Conservation (phyloP, 2,113 vertebrate genomes). For the Dromiciops gliroides region DNA sequence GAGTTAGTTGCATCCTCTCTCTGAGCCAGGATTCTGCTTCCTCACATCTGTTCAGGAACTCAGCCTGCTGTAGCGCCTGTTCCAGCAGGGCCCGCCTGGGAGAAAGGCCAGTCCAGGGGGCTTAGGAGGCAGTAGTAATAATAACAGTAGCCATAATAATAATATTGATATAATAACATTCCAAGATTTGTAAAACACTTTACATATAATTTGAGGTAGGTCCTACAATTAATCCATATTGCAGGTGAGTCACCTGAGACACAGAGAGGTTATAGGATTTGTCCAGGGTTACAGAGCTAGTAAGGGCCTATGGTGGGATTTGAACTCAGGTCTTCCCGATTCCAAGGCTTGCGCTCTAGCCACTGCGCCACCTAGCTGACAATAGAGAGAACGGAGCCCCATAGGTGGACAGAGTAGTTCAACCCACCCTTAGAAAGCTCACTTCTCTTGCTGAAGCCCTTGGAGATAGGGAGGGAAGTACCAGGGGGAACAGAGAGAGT, state of each 20-base stretch:
- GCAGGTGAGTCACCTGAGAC: not conserved
- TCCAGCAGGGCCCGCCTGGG: slow-evolving; percentile 87
- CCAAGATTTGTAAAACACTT: not conserved
- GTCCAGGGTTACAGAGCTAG: not conserved
- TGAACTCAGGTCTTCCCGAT: not conserved
- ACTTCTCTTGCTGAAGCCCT: not conserved
- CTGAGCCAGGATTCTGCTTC: slow-evolving; percentile 89
- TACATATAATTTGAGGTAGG: not conserved
- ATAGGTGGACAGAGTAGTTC: not conserved
- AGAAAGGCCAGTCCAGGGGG: not conserved
- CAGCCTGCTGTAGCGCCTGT: slow-evolving; percentile 85
- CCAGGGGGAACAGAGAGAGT: not conserved
- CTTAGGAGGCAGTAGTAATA: not conserved
- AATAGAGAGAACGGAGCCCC: not conserved
- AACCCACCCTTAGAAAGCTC: not conserved
- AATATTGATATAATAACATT: not conserved
- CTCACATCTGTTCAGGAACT: slow-evolving; percentile 89
- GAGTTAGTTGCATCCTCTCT: slow-evolving; percentile 85
- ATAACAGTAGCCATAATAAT: not conserved
- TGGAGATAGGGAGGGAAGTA: not conserved
- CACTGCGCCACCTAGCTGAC: not conserved
- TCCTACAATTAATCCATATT: not conserved
- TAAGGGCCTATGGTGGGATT: not conserved
- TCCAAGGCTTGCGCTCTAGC: not conserved
- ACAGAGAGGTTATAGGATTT: not conserved